These are phyloP conservation scores for Pycnomerus fuliginosus DNA, from an alignment of 2,888 invertebrate species.

Conservation along the genomic window DNA sequence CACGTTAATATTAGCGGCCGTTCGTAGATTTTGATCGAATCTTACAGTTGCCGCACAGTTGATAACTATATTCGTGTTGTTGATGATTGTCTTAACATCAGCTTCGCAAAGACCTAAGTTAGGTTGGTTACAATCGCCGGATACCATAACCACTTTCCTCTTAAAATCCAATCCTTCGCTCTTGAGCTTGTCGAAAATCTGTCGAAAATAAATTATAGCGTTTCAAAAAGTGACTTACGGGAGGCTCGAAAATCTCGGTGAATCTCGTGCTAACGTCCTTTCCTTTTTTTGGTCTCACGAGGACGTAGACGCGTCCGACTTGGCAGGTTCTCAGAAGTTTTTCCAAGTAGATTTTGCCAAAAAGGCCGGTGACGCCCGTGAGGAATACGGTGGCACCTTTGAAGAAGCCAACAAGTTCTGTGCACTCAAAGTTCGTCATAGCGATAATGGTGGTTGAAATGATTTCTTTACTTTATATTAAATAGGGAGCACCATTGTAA, in stretches of 20 bases:
- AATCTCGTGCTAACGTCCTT: slow-evolving; percentile 39
- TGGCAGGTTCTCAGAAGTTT: slow-evolving; percentile 43
- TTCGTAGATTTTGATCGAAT: slow-evolving; percentile 70
- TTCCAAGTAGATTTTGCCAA: slow-evolving; percentile 45
- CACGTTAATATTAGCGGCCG: slow-evolving; percentile 70
- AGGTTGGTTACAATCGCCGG: slow-evolving; percentile 57
- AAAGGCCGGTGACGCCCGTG: slow-evolving; percentile 52
- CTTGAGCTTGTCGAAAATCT: slow-evolving; percentile 47
- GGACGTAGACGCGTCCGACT: slow-evolving; percentile 41
- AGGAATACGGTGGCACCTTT: slow-evolving; percentile 42
- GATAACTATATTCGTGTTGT: slow-evolving; percentile 66
- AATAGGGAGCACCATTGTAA: too few relatives aligned
- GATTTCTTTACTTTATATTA: too few relatives aligned
- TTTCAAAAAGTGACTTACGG: too few relatives aligned
- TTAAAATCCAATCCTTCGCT: slow-evolving; percentile 55
- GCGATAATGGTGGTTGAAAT: too few relatives aligned
- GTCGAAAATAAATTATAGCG: slow-evolving; percentile 12
- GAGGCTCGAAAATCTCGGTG: slow-evolving; percentile 61
- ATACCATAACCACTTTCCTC: slow-evolving; percentile 59
- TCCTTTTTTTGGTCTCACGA: slow-evolving; percentile 44
- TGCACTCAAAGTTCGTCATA: too few relatives aligned
- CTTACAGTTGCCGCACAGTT: slow-evolving; percentile 76
- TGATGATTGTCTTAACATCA: slow-evolving; percentile 49
- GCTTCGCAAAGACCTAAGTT: slow-evolving; percentile 56
- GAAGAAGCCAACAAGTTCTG: slow-evolving; percentile 42